A percentile compares a stretch with the other conserved stretches of the same genome.
Evolutionary conservation across 1,140 invertebrate genomes (phyloP).

Genomic region (Reticulitermes speratus): DNA sequence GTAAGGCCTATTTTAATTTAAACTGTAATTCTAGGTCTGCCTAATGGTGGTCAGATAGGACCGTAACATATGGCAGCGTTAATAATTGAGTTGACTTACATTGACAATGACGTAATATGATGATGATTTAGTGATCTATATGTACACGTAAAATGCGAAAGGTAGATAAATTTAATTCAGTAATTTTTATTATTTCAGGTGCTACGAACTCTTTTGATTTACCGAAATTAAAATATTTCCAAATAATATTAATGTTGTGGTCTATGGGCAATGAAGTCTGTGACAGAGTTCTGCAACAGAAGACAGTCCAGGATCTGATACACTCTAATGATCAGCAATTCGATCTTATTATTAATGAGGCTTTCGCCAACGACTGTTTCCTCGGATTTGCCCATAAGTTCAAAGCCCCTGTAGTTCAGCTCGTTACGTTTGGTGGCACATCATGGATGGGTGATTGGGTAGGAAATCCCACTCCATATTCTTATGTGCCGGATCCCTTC

Average conservation of each 20-base stretch:
- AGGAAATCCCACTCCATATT: conserved; percentile 35
- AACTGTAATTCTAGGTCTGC: too few species aligned
- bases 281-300: not conserved
- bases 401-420: conserved; percentile 14
- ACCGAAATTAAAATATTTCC: too few species aligned
- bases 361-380: conserved; percentile 37
- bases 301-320: conserved; percentile 17
- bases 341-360: conserved; percentile 43
- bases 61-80: too few species aligned
- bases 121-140: too few species aligned
- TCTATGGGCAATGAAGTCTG: not conserved
- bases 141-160: too few species aligned
- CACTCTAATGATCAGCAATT: conserved; percentile 32
- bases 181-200: too few species aligned
- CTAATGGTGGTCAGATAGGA: too few species aligned
- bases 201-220: too few species aligned
- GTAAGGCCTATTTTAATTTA: too few species aligned
- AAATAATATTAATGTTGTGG: not conserved
- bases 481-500: conserved; percentile 38
- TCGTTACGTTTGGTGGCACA: not conserved
- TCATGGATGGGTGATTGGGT: conserved; percentile 12
- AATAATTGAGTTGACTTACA: too few species aligned
- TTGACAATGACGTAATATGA: too few species aligned
- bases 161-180: too few species aligned
- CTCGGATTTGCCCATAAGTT: conserved; percentile 25